Percentiles rank a stretch among this genome's conserved stretches.
These are phyloP conservation scores for Microcebus ravelobensis DNA, from an alignment of 2,113 vertebrate species.

Conservation along the genomic window DNA sequence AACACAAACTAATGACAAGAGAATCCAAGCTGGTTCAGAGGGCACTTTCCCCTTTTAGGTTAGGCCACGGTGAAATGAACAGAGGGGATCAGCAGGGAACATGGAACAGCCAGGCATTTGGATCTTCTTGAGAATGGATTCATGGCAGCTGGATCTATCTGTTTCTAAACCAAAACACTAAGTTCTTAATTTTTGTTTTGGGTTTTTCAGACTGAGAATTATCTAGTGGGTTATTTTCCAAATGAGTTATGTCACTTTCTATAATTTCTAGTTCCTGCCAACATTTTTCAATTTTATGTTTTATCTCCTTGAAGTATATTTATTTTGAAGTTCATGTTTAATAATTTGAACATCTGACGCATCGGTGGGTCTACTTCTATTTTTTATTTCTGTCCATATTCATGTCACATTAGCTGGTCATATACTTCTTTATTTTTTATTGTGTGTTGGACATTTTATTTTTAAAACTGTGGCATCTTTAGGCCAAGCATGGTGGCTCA, in stretches of 20 bases:
- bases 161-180: not conserved
- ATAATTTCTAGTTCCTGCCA: not conserved
- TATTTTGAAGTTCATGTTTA: not conserved
- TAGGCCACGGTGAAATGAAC: not conserved
- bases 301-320: not conserved
- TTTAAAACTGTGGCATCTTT: not conserved
- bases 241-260: not conserved
- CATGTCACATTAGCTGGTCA: not conserved
- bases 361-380: not conserved
- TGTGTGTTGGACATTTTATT: not conserved
- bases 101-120: not conserved
- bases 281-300: not conserved
- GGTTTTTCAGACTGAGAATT: not conserved
- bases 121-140: not conserved
- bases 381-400: not conserved
- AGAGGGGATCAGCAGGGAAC: not conserved
- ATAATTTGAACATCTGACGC: not conserved
- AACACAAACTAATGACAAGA: constrained; percentile 49
- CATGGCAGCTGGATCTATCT: not conserved
- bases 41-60: not conserved
- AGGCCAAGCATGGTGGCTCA: no score
- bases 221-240: constrained; percentile 1
- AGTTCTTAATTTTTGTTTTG: not conserved
- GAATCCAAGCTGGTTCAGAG: not conserved
- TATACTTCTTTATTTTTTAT: not conserved